These are phyloP conservation scores for Cheilosia impressa DNA, from an alignment of 2,888 invertebrate species.

Conservation along the genomic window DNA sequence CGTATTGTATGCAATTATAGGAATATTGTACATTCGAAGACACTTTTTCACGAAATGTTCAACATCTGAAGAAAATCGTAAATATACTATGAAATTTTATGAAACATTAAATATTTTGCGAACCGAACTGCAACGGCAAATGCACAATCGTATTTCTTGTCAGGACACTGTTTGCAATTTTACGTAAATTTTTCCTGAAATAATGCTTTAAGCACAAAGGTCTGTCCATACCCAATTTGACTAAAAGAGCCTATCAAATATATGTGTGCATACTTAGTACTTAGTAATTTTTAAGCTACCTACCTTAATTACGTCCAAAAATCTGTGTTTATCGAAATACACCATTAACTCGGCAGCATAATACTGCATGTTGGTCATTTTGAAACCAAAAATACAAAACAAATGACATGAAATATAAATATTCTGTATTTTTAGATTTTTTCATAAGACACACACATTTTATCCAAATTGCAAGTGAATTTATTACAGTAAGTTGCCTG, in stretches of 20 bases:
- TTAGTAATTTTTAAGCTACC: background rate
- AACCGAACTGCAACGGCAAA: slow-evolving; percentile 62
- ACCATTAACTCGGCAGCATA: slow-evolving; percentile 80
- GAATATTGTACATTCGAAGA: slow-evolving; percentile 51
- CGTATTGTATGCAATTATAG: slow-evolving; percentile 51
- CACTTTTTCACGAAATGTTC: slow-evolving; percentile 17
- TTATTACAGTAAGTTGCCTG: no score
- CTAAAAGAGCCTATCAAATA: slow-evolving; percentile 55
- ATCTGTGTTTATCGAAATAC: slow-evolving; percentile 81
- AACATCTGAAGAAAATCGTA: slow-evolving; percentile 35
- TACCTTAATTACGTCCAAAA: slow-evolving; percentile 80
- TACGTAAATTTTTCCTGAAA: slow-evolving; percentile 60
- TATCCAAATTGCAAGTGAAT: no score
- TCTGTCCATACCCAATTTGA: slow-evolving; percentile 51
- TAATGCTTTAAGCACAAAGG: slow-evolving; percentile 60
- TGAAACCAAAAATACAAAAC: slow-evolving; percentile 57
- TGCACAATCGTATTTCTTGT: slow-evolving; percentile 55
- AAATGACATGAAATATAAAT: background rate
- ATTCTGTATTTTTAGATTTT: background rate
- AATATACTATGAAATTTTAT: background rate
- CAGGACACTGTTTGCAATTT: slow-evolving; percentile 57
- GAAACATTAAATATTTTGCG: background rate
- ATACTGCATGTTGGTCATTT: slow-evolving; percentile 67
- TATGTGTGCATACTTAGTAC: background rate
- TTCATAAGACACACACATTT: no score